phyloP scores from a whole-genome alignment of 2,113 vertebrate species.

The Tachysurus fulvidraco region DNA sequence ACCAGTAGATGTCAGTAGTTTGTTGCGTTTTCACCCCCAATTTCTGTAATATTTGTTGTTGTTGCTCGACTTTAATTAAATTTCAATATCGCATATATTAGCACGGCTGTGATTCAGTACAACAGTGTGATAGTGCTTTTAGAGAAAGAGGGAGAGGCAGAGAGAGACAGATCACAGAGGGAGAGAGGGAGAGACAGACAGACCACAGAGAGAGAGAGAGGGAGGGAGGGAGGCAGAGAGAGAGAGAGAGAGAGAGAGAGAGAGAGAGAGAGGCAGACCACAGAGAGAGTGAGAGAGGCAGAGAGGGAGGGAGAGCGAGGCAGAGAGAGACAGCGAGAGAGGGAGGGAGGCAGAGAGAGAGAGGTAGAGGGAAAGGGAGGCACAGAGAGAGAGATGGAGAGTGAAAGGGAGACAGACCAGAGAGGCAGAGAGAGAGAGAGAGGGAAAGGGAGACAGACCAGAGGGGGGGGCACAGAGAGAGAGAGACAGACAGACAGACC shows the following conservation, averaged over 20 bases:
- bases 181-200: not conserved
- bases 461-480: no score
- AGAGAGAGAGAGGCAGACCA: constrained; percentile 55
- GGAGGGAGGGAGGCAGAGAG: no score
- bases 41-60: not conserved
- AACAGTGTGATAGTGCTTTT: not conserved
- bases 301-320: constrained; percentile 48
- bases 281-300: not conserved
- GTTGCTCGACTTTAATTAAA: no score
- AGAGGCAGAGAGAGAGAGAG: not conserved
- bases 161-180: no score
- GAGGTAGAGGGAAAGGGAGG: constrained; percentile 45
- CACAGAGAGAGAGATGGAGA: constrained; percentile 27
- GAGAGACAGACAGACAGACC: not conserved
- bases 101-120: not conserved
- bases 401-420: no score
- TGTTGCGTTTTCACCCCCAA: not conserved
- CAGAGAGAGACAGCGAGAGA: constrained; percentile 52
- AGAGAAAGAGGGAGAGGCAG: not conserved
- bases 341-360: constrained; percentile 27
- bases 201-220: no score
- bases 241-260: not conserved
- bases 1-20: constrained; percentile 29
- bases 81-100: not conserved
- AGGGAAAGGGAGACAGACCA: no score